A percentile compares a stretch with the other conserved stretches of the same genome.
phyloP scores from a whole-genome alignment of 1,140 invertebrate genomes.

The Asbolus verrucosus region DNA sequence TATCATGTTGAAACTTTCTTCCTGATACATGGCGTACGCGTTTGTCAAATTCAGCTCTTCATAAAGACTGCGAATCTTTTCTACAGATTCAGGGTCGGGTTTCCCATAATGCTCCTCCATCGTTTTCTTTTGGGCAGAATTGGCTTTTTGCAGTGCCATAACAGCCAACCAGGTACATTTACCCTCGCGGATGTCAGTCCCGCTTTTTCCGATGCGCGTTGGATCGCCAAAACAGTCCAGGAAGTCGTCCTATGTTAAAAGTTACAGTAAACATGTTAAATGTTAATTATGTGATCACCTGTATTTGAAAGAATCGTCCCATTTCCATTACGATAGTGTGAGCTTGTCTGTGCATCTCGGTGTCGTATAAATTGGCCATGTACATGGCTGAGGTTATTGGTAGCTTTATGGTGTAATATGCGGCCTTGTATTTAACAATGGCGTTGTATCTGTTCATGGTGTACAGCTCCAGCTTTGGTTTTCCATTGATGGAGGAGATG shows the following conservation, averaged over 20 bases:
- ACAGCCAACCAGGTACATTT: constrained; percentile 97
- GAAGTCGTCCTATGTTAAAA: constrained; percentile 93
- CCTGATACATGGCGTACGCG: constrained; percentile 87
- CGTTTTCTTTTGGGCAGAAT: constrained; percentile 78
- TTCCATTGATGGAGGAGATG: constrained; percentile 72
- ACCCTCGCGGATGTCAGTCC: constrained; percentile 93
- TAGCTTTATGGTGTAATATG: constrained; percentile 94
- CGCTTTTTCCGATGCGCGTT: constrained; percentile 86
- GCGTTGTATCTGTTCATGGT: constrained; percentile 89
- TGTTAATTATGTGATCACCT: no score
- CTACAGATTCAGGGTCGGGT: constrained; percentile 75
- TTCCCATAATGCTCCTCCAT: constrained; percentile 87
- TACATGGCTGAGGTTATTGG: constrained; percentile 91
- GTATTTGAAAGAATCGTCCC: constrained; percentile 97
- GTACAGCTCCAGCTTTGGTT: constrained; percentile 79
- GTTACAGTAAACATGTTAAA: no score
- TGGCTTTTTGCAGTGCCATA: constrained; percentile 85
- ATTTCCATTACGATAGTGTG: constrained; percentile 92
- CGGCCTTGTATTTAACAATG: constrained; percentile 96
- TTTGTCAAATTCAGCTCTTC: constrained; percentile 82
- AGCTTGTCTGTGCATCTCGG: constrained; percentile 84
- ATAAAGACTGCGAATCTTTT: constrained; percentile 83
- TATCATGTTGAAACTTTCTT: constrained; percentile 85
- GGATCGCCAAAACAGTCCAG: constrained; percentile 93
- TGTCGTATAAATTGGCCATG: constrained; percentile 76